Evolutionary conservation across 2,113 vertebrate species (phyloP), one percentile per base, ranked within the genome.

Genomic region (Xenopus borealis): DNA sequence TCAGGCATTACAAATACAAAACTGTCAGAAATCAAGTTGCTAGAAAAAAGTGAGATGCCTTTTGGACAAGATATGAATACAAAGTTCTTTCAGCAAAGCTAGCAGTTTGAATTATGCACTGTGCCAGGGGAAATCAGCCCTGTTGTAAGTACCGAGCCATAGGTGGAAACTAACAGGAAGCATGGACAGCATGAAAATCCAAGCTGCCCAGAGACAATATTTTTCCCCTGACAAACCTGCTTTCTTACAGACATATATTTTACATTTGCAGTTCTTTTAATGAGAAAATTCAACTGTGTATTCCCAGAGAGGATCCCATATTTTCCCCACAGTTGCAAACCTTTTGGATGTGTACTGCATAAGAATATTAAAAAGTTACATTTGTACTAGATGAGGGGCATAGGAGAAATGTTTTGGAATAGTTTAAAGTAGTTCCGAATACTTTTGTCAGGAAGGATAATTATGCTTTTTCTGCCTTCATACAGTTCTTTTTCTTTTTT

Each of bases 51-150:
- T 7, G 40, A 66, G 63, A 66, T 66, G 63, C 63, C 33, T 45
- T 66, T 45, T 40, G 30, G 44, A 66, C 63, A 46, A 66, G 63
- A 45, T 66, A n/a, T 19, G 63, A 66, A 66, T 66, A 66, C 63
- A 66, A 66, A 66, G 63, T 66, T 66, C 58, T 46, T 66, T 46
- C n/a, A 45, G 63, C 18, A 19, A 66, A 45, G 44, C 33, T 46
- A 66, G 12, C 1, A 17, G 40, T 66, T 19, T 66, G 44, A 66
- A 66, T 66, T 18, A n/a, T 66, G 27, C 40, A 66, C 40, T n/a
- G 63, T 46, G 40, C 63, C 63, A 66, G 12, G 63, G 63, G 63
- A 66, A 66, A 66, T 66, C 63, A 66, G 30, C 16, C 27, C 18
- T 45, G 18, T 66, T 66, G 16, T 18, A 66, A 66, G 45, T 46